These are phyloP conservation scores for Macroglossus sobrinus DNA, from an alignment of 2,113 vertebrate species.

Conservation along the genomic window DNA sequence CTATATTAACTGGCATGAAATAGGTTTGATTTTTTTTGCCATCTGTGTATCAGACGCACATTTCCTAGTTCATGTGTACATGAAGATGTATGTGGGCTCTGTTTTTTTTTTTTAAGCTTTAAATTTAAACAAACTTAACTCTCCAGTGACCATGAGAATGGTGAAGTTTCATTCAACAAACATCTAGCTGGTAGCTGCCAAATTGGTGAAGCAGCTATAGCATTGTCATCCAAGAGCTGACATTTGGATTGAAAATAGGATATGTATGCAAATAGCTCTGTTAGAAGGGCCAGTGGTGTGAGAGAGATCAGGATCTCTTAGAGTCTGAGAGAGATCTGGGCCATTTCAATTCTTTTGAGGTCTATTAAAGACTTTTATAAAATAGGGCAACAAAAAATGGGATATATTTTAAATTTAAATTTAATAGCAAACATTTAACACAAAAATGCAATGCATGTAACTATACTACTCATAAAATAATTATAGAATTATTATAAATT, in stretches of 20 bases:
- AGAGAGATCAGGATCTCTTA: neutral
- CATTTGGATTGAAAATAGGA: neutral
- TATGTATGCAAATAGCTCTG: neutral
- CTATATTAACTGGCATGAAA: neutral
- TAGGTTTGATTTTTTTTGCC: neutral
- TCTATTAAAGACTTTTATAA: neutral
- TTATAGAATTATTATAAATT: neutral
- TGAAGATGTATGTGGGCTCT: neutral
- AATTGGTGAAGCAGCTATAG: neutral
- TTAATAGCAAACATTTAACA: neutral
- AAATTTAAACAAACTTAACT: neutral
- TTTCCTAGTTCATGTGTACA: neutral
- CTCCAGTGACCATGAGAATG: neutral
- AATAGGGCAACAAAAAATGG: neutral
- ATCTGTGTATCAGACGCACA: neutral
- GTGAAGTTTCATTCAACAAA: neutral
- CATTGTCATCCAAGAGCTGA: neutral
- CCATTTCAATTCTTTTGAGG: neutral
- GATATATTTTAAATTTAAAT: neutral
- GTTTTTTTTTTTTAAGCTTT: neutral
- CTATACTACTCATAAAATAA: neutral
- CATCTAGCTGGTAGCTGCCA: neutral
- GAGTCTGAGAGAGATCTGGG: neutral
- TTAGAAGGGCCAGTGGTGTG: neutral
- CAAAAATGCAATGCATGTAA: neutral